phyloP scores from a whole-genome alignment of 2,113 vertebrate genomes.

The Cairina moschata region DNA sequence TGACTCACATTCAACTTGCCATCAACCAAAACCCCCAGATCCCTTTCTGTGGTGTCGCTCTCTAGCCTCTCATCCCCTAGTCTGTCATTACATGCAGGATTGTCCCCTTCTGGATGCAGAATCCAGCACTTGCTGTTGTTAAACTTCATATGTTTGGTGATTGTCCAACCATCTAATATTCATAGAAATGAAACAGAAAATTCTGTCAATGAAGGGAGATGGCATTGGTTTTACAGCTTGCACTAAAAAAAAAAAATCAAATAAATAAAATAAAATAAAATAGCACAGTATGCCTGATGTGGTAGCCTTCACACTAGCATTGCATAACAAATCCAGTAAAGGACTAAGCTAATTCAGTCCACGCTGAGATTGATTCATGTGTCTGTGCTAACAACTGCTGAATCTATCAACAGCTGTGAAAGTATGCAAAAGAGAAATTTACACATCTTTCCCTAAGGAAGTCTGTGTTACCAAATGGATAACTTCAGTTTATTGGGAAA shows the following conservation, averaged over 20 bases:
- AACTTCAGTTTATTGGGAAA: neutral
- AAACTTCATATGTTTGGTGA: no score
- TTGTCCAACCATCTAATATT: no score
- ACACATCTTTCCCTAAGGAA: neutral
- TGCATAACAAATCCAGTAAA: neutral
- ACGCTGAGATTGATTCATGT: fast-evolving
- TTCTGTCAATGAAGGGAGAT: fast-evolving
- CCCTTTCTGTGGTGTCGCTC: no score
- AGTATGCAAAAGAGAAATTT: fast-evolving
- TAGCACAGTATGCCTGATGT: fast-evolving
- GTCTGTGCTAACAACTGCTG: fast-evolving
- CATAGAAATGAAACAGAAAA: neutral
- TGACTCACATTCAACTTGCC: no score
- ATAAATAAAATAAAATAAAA: no score
- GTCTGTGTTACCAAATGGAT: fast-evolving
- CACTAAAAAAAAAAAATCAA: neutral
- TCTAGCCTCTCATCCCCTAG: no score
- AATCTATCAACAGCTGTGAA: neutral
- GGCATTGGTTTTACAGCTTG: neutral
- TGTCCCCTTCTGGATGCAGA: no score
- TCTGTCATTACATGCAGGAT: no score
- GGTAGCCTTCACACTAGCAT: fast-evolving
- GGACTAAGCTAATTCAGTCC: neutral
- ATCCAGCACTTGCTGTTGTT: no score
- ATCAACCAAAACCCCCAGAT: no score